A percentile compares a stretch with the other conserved stretches of the same genome.
phyloP scores from a whole-genome alignment of 1,140 invertebrate genomes.

The Polyergus mexicanus region DNA sequence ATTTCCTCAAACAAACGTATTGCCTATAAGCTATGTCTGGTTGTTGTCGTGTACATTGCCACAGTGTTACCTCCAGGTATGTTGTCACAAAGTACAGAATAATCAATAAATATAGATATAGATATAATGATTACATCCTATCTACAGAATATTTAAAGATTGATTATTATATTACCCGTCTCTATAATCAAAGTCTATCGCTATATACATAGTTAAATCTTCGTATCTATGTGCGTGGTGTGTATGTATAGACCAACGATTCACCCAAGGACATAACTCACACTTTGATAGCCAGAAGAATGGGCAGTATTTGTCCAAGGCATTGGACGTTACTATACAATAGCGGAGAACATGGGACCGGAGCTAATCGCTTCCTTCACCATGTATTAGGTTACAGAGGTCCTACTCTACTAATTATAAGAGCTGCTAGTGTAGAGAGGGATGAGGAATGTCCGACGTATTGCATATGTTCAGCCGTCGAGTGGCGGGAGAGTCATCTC shows the following conservation, averaged over 20 bases:
- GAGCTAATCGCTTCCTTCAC: constrained; percentile 95
- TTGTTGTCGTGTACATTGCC: constrained; percentile 92
- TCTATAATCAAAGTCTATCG: constrained; percentile 1
- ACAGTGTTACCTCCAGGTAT: constrained; percentile 88
- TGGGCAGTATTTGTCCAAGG: constrained; percentile 87
- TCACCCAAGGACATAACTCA: constrained; percentile 79
- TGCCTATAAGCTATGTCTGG: constrained; percentile 92
- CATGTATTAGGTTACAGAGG: constrained; percentile 95
- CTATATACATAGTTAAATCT: constrained; percentile 16
- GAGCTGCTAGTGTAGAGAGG: constrained; percentile 81
- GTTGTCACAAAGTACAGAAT: not conserved
- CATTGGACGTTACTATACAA: constrained; percentile 95
- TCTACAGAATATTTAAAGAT: constrained; percentile 27
- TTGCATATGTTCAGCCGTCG: constrained; percentile 92
- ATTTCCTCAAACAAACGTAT: constrained; percentile 81
- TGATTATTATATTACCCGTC: constrained; percentile 21
- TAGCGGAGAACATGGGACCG: constrained; percentile 93
- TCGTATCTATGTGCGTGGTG: constrained; percentile 24
- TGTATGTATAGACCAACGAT: constrained; percentile 78
- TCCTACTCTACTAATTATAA: constrained; percentile 93
- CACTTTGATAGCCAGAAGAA: constrained; percentile 81
- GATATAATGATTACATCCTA: not conserved
- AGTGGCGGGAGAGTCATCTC: constrained; percentile 94
- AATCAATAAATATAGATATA: not conserved
- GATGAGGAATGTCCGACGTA: constrained; percentile 90